A percentile compares a stretch with the other conserved stretches of the same genome.
Evolutionary conservation across 2,797 vertebrate genomes (phyloP).

Genomic region (Tauraco hartlaubi): DNA sequence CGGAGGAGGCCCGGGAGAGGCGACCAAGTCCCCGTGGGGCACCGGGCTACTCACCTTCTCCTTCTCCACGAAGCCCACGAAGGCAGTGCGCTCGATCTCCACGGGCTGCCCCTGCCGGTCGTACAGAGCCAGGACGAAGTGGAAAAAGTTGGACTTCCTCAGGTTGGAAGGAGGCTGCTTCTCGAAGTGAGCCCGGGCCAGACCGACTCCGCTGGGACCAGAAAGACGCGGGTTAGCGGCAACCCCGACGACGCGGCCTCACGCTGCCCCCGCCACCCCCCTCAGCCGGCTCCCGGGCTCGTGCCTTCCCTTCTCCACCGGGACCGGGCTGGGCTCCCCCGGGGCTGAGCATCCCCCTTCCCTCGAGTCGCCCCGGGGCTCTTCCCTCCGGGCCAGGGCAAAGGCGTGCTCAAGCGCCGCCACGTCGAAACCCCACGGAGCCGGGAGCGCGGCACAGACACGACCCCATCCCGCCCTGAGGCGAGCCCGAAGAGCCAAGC

Average conservation of each 20-base stretch:
- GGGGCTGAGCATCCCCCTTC: background rate
- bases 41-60: slow-evolving; percentile 89
- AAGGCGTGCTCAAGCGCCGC: background rate
- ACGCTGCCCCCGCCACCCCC: background rate
- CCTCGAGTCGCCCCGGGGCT: background rate
- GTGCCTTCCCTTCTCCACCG: background rate
- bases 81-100: slow-evolving; percentile 98
- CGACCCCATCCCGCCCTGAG: background rate
- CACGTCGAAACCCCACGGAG: background rate
- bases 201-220: slow-evolving; percentile 94
- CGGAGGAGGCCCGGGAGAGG: background rate
- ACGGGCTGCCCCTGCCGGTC: slow-evolving; percentile 98
- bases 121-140: slow-evolving; percentile 98
- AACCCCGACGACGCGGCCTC: background rate
- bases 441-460: background rate
- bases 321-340: background rate
- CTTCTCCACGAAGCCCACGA: slow-evolving; percentile 98
- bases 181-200: slow-evolving; percentile 99
- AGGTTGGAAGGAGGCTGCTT: slow-evolving; percentile 99
- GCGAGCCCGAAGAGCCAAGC: background rate
- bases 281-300: background rate
- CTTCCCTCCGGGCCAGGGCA: background rate
- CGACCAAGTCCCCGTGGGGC: background rate
- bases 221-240: slow-evolving; percentile 77
- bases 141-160: slow-evolving; percentile 99